Conservation (phyloP, 2,113 vertebrate genomes). For the Gymnarchus niloticus region DNA sequence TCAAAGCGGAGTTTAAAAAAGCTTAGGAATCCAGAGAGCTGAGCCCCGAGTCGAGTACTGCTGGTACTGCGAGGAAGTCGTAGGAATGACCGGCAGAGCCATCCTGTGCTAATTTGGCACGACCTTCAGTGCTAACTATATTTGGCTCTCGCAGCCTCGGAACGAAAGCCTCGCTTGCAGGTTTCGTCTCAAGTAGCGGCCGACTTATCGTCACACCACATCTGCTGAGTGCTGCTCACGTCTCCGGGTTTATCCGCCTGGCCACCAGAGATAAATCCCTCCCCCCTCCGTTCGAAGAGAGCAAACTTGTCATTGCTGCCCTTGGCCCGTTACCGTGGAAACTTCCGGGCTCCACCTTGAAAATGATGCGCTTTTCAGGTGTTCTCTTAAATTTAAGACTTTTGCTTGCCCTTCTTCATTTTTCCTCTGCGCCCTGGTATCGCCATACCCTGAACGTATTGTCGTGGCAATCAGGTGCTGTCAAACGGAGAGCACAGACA, state of each 20-base stretch:
- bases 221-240: background rate
- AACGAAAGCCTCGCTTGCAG: background rate
- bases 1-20: background rate
- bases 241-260: conserved; percentile 7
- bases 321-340: background rate
- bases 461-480: no score
- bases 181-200: background rate
- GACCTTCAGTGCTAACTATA: background rate
- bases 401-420: no score
- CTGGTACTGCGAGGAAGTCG: background rate
- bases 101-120: background rate
- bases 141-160: background rate
- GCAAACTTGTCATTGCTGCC: background rate
- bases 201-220: background rate
- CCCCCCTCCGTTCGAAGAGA: background rate
- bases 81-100: background rate
- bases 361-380: background rate
- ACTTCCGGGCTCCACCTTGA: background rate
- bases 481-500: background rate
- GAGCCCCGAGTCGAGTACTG: background rate
- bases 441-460: no score
- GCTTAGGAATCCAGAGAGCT: background rate
- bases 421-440: no score
- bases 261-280: background rate
- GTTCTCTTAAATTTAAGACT: no score